Evolutionary conservation across 2,113 vertebrate species (phyloP).

Genomic region (Montifringilla adamsi): DNA sequence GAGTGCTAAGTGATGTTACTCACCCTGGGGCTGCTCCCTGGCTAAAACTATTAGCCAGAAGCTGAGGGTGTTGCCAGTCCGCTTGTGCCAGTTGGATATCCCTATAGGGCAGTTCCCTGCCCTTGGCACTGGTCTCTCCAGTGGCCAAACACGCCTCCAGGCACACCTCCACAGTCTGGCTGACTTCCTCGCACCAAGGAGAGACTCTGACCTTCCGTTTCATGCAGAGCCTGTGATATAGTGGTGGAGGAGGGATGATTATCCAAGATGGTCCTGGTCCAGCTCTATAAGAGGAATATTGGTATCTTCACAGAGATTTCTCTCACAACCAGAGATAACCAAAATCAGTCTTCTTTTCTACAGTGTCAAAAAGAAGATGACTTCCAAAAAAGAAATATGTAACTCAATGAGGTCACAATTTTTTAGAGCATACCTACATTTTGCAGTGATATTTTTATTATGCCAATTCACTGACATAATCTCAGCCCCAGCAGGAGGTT

Average conservation of each 20-base stretch:
- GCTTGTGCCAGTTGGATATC: not conserved
- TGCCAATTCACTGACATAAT: not conserved
- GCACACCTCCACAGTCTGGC: not conserved
- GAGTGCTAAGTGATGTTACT: not conserved
- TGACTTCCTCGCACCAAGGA: not conserved
- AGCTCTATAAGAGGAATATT: not conserved
- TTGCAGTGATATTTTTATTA: not conserved
- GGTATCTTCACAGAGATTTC: not conserved
- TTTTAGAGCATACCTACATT: not conserved
- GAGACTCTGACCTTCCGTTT: not conserved
- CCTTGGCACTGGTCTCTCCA: not conserved
- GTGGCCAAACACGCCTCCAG: not conserved
- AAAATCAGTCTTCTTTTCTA: not conserved
- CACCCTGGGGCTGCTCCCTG: not conserved
- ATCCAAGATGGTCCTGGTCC: not conserved
- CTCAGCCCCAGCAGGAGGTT: not conserved
- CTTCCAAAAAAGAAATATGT: not conserved
- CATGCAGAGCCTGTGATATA: not conserved
- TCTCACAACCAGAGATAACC: not conserved
- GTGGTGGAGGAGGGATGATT: not conserved
- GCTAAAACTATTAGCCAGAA: not conserved
- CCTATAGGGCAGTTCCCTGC: not conserved
- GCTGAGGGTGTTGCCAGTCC: not conserved
- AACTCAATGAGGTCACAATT: not conserved
- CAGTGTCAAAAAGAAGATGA: not conserved